Conservation (phyloP, 2,888 invertebrate species). For the Acholoe squamosa region DNA sequence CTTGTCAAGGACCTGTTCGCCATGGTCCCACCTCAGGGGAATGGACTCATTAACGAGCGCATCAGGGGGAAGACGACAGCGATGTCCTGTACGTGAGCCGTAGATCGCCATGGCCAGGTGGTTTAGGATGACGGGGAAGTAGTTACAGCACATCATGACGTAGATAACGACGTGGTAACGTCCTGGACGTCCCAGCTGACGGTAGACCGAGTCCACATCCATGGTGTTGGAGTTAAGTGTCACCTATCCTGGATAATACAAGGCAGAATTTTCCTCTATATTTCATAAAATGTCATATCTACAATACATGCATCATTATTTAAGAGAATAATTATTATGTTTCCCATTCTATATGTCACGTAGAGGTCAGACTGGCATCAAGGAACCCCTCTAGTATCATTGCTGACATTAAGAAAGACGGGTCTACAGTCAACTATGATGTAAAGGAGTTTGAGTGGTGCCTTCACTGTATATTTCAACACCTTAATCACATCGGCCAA, state of each 20-base stretch:
- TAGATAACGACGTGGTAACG: slow-evolving; percentile 75
- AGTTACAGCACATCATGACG: slow-evolving; percentile 75
- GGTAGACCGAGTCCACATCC: slow-evolving; percentile 63
- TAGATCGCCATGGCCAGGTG: slow-evolving; percentile 79
- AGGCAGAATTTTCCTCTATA: too few relatives aligned
- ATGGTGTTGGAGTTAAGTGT: neutral
- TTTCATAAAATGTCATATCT: too few relatives aligned
- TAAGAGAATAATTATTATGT: too few relatives aligned
- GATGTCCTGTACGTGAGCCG: slow-evolving; percentile 68
- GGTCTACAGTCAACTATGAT: too few relatives aligned
- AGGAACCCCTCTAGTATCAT: too few relatives aligned
- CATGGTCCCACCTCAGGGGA: neutral
- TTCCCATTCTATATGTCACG: too few relatives aligned
- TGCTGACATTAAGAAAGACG: too few relatives aligned
- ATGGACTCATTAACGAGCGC: neutral
- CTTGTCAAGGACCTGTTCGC: neutral
- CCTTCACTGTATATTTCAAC: too few relatives aligned
- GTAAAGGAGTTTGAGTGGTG: too few relatives aligned
- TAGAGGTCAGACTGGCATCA: too few relatives aligned
- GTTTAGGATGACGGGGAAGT: slow-evolving; percentile 77
- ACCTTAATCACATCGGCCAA: too few relatives aligned
- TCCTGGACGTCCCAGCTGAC: slow-evolving; percentile 69
- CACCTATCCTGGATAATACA: neutral
- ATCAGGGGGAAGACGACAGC: slow-evolving; percentile 58
- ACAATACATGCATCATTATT: too few relatives aligned